Base-by-base conservation (phyloP, 64 coral and sea anemone species). In the Actinia tenebrosa region DNA sequence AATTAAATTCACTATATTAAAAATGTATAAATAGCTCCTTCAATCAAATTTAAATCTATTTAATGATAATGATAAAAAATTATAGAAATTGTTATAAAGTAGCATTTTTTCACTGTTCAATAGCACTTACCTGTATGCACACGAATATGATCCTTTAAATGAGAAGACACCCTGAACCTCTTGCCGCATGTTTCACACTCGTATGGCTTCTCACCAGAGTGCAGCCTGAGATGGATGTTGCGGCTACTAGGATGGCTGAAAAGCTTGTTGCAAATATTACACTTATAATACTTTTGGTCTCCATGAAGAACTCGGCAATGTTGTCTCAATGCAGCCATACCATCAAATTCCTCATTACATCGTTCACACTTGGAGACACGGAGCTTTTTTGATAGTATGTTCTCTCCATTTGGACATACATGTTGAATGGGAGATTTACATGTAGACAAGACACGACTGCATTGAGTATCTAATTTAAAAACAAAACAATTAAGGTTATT, bases 231-330 rank as follows among this genome's bases (percentile, higher is more conserved):
- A 46, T 99, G 97, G 64, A 99, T 95, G 59, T 99, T 94, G 16
- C 97, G 72, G 86, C 93, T 99, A 83, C 93, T 99, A 9, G 93
- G 97, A 56, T 99, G 93, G 30, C 90, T 95, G 60, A 99, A 99
- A 60, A 90, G 64, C 64, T 99, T 99, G n/a, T 86, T 84, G 16
- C 97, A 99, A 37, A 99, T 93, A 82, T 95, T 87, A 64, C 97
- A 99, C 53, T 99, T 92, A 53, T 99, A 99, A 60, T 93, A 93
- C 79, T 93, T 95, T 72, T 99, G 93, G 60, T 98, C 95, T 52
- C 94, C 94, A 71, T 96, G 94, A 18, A 96, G 86, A 47, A 86
- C 77, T 10, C 87, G 85, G 72, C 94, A 96, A n/a, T 96, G 94
- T 11, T 92, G 83, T 20, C 94, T 91, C 19, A 92, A 78, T 61